A percentile compares a stretch with the other conserved stretches of the same genome.
Evolutionary conservation across 2,113 vertebrate species (phyloP).

Genomic region (Atractosteus spatula): DNA sequence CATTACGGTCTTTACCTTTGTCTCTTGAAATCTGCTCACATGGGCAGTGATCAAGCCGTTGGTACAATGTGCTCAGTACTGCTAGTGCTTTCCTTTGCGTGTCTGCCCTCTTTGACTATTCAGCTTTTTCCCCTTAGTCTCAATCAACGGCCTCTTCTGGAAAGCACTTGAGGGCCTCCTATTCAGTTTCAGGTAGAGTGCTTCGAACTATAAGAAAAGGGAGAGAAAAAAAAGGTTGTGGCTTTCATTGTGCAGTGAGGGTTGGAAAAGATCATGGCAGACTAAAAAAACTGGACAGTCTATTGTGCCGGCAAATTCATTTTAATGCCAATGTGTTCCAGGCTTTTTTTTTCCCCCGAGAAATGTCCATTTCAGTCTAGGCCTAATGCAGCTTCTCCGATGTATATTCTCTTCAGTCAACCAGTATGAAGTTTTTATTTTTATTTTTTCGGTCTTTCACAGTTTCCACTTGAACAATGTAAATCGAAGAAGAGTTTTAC

Average conservation of each 20-base stretch:
- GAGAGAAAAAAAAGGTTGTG: slow-evolving; percentile 61
- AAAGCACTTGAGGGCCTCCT: slow-evolving; percentile 63
- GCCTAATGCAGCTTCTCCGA: no score
- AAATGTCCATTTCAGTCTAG: no score
- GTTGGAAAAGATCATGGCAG: slow-evolving; percentile 58
- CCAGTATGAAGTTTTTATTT: no score
- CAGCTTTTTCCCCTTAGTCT: slow-evolving; percentile 44
- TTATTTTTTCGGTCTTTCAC: no score
- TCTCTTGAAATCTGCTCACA: no score
- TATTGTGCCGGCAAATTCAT: background rate
- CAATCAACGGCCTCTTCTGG: slow-evolving; percentile 56
- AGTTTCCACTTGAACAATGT: no score
- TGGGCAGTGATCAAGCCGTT: background rate
- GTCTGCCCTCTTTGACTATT: slow-evolving; percentile 9
- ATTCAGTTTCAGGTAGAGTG: slow-evolving; percentile 68
- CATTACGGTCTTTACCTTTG: background rate
- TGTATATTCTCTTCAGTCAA: no score
- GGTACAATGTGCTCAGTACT: background rate
- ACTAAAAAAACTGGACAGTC: slow-evolving; percentile 31
- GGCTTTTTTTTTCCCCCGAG: no score
- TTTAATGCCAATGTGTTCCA: background rate
- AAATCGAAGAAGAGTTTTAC: no score
- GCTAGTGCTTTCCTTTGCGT: slow-evolving; percentile 34
- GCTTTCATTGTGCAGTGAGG: slow-evolving; percentile 65
- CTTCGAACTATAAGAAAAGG: slow-evolving; percentile 49